Evolutionary conservation across 1,140 invertebrate genomes (phyloP), one percentile per base, ranked within the genome.

Genomic region (Latrodectus geometricus): DNA sequence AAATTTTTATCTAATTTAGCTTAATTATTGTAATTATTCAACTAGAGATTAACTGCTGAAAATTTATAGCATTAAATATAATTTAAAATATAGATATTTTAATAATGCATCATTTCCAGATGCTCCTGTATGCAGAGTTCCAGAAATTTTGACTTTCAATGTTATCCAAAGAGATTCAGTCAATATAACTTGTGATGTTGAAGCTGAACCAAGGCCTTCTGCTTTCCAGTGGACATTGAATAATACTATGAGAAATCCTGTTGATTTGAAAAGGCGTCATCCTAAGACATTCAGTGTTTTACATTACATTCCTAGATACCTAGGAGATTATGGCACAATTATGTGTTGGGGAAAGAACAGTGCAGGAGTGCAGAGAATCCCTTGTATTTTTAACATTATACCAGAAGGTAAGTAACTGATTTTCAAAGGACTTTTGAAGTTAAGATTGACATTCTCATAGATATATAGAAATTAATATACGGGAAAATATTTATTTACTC

Each of bases 191-290:
- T 98, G 97, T 90, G 94, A 96, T 88, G 96, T 98, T 15, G 96
- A 97, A 89, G 96, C 97, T 5, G 97, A 97, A 92, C 97, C 97
- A 12, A 93, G 49, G 21, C 84, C 95, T 0, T 92, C 93, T 87
- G 91, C 95, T 89, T 98, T 97, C 90, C 94, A 94, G 78, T 97
- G 97, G 97, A 96, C 95, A 8, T 97, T 98, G 92, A 97, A 97
- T 92, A 97, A 96, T 90, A 96, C 96, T 1, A 95, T 96, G 0
- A 96, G 97, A 90, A 96, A 94, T 88, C 95, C 96, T 89, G 95
- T 96, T 11, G 78, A 86, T n/a, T 74, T 87, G n/a, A 88, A 87
- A 56, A 70, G 86, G 14, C 65, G 78, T 5, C 56, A 84, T 12
- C 81, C 89, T n/a, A 21, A 70, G 7, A 80, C 80, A 35, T 78